Base-by-base conservation (phyloP, 23 tunicate genomes). In the Phallusia fumigata region DNA sequence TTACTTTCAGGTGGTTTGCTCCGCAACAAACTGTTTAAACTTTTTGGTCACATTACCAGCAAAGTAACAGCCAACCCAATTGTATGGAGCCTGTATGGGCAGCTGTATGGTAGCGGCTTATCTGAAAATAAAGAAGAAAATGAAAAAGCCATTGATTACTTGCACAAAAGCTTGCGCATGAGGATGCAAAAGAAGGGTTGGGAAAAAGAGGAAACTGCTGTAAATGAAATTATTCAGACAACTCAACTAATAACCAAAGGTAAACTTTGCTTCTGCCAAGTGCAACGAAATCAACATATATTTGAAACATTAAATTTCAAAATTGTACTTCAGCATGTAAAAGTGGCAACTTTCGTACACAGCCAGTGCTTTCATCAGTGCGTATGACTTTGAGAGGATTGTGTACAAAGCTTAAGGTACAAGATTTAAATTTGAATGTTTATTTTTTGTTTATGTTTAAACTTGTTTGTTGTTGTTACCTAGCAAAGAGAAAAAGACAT, bases 11-110 rank as follows among this genome's bases (percentile, higher is more conserved):
- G 90, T 69, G 58, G 84, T 13, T 31, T 33, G 32, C 65, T 87
- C 11, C 84, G 85, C 65, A 30, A 83, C 34, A 93, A 85, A 45
- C 36, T 82, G 32, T 30, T 76, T 6, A 34, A 80, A 51, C 82
- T 93, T 64, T 89, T 94, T 49, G 98, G 94, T 24, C 94, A 85
- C 73, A 53, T 89, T 24, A 85, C 90, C 51, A 82, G 83, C 65
- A 83, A 82, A 49, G 36, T 65, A 30, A 89, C 91, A 31, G 81
- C 76, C 30, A 50, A 94, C 22, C 52, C 77, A 45, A 53, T 76
- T 16, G 76, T 93, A 10, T 93, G 98, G 98, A 58, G 24, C 0
- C 77, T 88, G 49, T 93, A 93, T 65, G 89, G 89, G 19, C 31
- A 53, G 80, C 77, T 93, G 24, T 80, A 36, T 34, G 90, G 87